These are phyloP conservation scores for Myrmecobius fasciatus DNA, from an alignment of 2,113 vertebrate genomes.

Conservation along the genomic window DNA sequence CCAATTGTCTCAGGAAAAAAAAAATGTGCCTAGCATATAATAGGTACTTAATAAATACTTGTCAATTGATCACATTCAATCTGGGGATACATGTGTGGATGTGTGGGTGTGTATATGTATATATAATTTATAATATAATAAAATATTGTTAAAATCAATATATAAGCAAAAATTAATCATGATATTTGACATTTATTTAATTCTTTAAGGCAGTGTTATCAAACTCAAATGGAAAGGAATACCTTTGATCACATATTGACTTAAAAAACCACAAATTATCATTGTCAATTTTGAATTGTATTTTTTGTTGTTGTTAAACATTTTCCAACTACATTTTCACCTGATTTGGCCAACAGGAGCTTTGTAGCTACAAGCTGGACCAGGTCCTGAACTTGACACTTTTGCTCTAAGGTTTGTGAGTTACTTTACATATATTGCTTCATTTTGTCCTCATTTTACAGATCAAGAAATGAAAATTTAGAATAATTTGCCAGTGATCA, in stretches of 20 bases:
- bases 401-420: not conserved
- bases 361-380: not conserved
- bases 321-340: not conserved
- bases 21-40: not conserved
- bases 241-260: too few relatives aligned
- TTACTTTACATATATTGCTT: not conserved
- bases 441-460: slow-evolving; percentile 25
- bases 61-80: not conserved
- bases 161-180: too few relatives aligned
- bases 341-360: not conserved
- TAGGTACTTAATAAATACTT: not conserved
- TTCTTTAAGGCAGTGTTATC: not conserved
- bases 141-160: too few relatives aligned
- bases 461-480: not conserved
- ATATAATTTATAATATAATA: too few relatives aligned
- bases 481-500: not conserved
- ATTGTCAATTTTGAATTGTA: not conserved
- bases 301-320: not conserved
- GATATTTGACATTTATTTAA: not conserved
- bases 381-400: not conserved
- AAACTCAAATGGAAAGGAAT: not conserved
- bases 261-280: not conserved
- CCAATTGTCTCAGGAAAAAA: too few relatives aligned
- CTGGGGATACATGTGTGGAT: not conserved
- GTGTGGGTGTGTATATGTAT: too few relatives aligned